These are phyloP conservation scores for Salvator merianae DNA, from an alignment of 2,113 vertebrate genomes.

Conservation along the genomic window DNA sequence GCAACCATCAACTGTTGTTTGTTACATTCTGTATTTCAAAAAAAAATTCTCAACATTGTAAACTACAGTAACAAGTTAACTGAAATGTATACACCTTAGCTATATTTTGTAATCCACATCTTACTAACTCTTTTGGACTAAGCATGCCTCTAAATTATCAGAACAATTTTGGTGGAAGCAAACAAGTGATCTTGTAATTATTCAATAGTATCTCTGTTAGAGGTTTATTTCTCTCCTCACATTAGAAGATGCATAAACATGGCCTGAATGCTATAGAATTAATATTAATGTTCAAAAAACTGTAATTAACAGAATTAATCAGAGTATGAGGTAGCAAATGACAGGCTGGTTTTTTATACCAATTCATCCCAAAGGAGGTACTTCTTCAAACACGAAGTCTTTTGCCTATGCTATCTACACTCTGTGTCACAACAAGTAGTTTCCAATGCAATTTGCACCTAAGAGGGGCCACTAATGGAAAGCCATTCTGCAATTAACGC, in stretches of 20 bases:
- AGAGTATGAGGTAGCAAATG: slow-evolving; percentile 21
- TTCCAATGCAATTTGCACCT: slow-evolving; percentile 45
- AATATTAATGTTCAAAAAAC: slow-evolving; percentile 16
- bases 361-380: slow-evolving; percentile 20
- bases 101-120: background rate
- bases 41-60: background rate
- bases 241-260: background rate
- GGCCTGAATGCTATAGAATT: background rate
- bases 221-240: background rate
- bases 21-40: no score
- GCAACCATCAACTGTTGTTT: background rate
- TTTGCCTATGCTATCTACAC: background rate
- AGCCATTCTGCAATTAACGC: slow-evolving; percentile 55
- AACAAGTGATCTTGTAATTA: background rate
- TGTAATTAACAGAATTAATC: background rate
- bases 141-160: background rate
- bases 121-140: background rate
- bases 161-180: background rate
- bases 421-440: background rate
- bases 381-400: slow-evolving; percentile 40
- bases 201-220: background rate
- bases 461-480: slow-evolving; percentile 42
- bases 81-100: background rate
- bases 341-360: slow-evolving; percentile 19
- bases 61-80: background rate